Conservation (phyloP, 2,113 vertebrate species). For the Macaca nemestrina region DNA sequence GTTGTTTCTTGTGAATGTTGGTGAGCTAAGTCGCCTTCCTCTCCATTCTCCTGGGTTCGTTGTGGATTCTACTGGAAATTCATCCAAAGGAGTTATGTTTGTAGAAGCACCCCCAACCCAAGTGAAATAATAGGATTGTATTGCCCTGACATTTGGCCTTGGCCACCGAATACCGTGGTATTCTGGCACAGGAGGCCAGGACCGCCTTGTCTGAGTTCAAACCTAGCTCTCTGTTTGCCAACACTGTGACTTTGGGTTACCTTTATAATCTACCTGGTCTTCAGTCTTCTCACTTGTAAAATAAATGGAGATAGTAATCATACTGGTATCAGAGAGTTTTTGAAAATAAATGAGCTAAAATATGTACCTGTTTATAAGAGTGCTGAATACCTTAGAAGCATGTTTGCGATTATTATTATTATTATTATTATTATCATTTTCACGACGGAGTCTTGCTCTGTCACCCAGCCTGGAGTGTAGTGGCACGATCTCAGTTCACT, state of each 20-base stretch:
- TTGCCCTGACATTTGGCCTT: neutral
- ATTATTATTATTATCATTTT: neutral
- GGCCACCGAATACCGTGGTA: neutral
- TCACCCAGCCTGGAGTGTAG: no score
- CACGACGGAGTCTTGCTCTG: no score
- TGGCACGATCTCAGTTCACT: no score
- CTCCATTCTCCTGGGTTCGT: neutral
- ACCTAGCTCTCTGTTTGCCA: neutral
- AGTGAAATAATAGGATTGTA: no score
- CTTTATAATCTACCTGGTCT: neutral
- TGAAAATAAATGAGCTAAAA: neutral
- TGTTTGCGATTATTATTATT: neutral
- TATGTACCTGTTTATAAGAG: neutral
- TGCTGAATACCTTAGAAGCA: neutral
- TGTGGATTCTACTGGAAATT: neutral
- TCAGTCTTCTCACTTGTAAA: neutral
- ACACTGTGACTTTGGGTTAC: neutral
- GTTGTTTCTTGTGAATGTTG: neutral
- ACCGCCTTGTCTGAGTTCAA: neutral
- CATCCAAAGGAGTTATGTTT: neutral
- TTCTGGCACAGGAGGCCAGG: neutral
- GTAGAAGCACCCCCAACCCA: no score
- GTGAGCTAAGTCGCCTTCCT: neutral
- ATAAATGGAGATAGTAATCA: neutral
- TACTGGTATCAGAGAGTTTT: neutral